Evolutionary conservation across 2,888 invertebrate species (phyloP), one percentile per base, ranked within the genome.

Genomic region (Campoplex capitator): DNA sequence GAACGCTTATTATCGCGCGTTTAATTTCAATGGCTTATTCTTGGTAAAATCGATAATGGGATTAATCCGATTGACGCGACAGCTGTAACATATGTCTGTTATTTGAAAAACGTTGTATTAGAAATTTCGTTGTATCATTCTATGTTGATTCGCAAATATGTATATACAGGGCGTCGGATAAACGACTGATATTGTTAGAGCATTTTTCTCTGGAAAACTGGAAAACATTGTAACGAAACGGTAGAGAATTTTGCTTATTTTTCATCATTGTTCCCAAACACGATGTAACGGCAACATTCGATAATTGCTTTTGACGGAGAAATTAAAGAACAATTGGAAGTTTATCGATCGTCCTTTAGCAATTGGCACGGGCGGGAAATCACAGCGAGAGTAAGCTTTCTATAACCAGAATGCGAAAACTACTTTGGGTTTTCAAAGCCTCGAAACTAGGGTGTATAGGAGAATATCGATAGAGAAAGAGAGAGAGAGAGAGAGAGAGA

Each of bases 371-470:
- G 88, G 86, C 86, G 91, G 91, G 90, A 90, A 89, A 89, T 91
- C 89, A 89, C 88, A 87, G 88, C 86, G 88, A 87, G 90, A 89
- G 88, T 89, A 87, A 88, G 88, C 88, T 89, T 90, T 91, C 91
- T 90, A 75, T 75, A 90, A 90, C 90, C 89, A 89, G 89, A 91
- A 92, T 91, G 91, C 90, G 91, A 91, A 91, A 91, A 89, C 90
- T 91, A 91, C 90, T 92, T 91, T 91, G 90, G 91, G 88, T 89
- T 91, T 91, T 91, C 91, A 92, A 89, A 91, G 91, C 89, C 82
- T 88, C 89, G 89, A 89, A 90, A 86, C 86, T 89, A 88, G 85
- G 77, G 75, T 78, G 75, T 71, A 51, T 62, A 54, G 67, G 35
- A 42, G 45, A 62, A 67, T 23, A 79, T 65, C 70, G 77, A 67